These are phyloP conservation scores for Glossophaga mutica DNA, from an alignment of 2,797 vertebrate species.

Conservation along the genomic window DNA sequence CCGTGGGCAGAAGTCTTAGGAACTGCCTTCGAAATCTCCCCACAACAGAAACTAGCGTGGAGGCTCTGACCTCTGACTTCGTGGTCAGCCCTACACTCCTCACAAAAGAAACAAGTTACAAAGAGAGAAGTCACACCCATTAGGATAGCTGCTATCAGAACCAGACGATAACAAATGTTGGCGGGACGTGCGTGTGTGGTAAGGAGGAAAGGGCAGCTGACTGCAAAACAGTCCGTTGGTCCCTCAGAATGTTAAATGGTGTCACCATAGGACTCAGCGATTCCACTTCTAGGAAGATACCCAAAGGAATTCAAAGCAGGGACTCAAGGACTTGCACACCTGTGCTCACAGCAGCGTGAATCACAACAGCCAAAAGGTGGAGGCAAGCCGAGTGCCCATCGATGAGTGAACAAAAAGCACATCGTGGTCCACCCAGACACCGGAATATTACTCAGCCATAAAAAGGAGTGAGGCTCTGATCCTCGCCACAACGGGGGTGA, in stretches of 20 bases:
- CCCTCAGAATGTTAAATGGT: neutral
- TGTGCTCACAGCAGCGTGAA: neutral
- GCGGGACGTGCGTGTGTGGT: neutral
- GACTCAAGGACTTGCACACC: neutral
- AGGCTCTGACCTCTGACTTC: neutral
- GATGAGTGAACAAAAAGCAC: neutral
- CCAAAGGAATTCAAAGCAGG: neutral
- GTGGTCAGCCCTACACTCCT: neutral
- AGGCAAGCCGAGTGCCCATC: neutral
- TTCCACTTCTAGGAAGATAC: too few relatives aligned
- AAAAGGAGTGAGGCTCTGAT: neutral
- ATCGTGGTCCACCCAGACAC: rapidly evolving
- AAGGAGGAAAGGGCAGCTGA: rapidly evolving
- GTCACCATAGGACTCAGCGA: neutral
- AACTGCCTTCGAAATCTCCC: too few relatives aligned
- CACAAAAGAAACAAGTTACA: neutral
- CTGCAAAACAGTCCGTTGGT: neutral
- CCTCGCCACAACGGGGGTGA: rapidly evolving
- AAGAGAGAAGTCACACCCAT: neutral
- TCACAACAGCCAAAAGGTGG: neutral
- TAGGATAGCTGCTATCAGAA: neutral
- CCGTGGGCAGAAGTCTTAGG: neutral
- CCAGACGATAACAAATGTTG: neutral
- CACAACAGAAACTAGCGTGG: neutral
- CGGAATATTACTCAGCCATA: neutral